Base-by-base conservation (phyloP, 2,113 vertebrate species). In the Oryzias woworae region DNA sequence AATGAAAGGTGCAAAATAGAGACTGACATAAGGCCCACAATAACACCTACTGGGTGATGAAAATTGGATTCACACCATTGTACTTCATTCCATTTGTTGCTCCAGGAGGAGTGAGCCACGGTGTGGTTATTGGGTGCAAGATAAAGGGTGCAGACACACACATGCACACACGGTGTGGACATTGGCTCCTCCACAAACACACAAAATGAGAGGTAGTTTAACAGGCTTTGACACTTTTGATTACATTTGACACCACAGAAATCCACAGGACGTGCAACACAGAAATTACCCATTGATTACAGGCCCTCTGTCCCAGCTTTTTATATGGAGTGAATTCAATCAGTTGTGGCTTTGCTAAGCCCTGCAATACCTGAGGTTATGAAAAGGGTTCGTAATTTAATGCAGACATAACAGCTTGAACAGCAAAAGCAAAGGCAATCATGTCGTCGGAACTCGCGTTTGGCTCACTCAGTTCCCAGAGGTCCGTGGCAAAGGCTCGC, bases 211-310 rank as follows among this genome's bases (percentile, higher is more conserved):
- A 72, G 69, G 54, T 70, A 43, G 56, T 81, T 85, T 77, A 79
- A 80, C 73, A 71, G 78, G 78, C 76, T 87, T 74, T 81, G 83
- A 84, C 86, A 86, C 82, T 78, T 87, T 74, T 86, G 82, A 90
- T 89, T 86, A 72, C 69, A 70, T 85, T 75, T 75, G 71, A 82
- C 85, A 82, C 70, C 64, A 46, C 75, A 64, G 66, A 69, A 85
- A 74, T 82, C 71, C 78, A 79, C 77, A 78, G 69, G 76, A 85
- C 71, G 75, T 76, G 85, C 62, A 81, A 73, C 24, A 10, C 78
- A 75, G 82, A 88, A 86, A 87, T 84, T 77, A 88, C 75, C 86
- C 85, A 85, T 89, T 88, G 85, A 88, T 88, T 85, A 78, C 52
- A 50, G 75, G 64, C 53, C 56, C 59, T 49, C 46, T 75, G 63